A percentile compares a stretch with the other conserved stretches of the same genome.
Conservation (phyloP, 35 echinoderm and acorn worm species). For the Anneissia japonica region DNA sequence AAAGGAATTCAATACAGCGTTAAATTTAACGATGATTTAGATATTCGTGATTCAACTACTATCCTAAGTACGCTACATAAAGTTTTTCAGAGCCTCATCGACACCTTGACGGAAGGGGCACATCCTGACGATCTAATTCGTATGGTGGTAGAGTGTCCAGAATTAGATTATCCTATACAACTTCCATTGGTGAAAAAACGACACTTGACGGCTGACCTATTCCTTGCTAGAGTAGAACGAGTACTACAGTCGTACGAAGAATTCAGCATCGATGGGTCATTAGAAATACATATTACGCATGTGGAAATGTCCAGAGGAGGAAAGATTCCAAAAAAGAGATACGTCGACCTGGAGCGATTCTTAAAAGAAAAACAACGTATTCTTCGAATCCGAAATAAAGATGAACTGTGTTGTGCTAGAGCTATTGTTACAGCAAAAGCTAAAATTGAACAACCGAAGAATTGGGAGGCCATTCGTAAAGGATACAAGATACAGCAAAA, state of each 20-base stretch:
- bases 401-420: slow-evolving; percentile 18
- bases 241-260: slow-evolving; percentile 16
- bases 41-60: too few species aligned
- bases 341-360: neutral
- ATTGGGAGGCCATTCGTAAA: slow-evolving; percentile 19
- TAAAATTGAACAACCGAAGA: neutral
- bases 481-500: slow-evolving; percentile 8
- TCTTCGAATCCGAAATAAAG: slow-evolving; percentile 3
- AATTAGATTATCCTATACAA: neutral
- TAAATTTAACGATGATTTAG: too few species aligned
- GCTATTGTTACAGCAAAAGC: slow-evolving; percentile 33
- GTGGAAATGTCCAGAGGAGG: slow-evolving; percentile 8
- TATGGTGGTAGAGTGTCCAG: neutral
- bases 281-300: slow-evolving; percentile 8
- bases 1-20: too few species aligned
- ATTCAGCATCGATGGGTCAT: neutral
- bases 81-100: too few species aligned
- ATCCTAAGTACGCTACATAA: too few species aligned
- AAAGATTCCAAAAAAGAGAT: neutral
- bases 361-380: slow-evolving; percentile 10
- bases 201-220: neutral
- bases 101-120: neutral
- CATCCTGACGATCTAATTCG: neutral
- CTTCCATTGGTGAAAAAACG: slow-evolving; percentile 3
- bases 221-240: slow-evolving; percentile 10